These are phyloP conservation scores for Hafferia zeledoni DNA, from an alignment of 2,797 vertebrate species.

Conservation along the genomic window DNA sequence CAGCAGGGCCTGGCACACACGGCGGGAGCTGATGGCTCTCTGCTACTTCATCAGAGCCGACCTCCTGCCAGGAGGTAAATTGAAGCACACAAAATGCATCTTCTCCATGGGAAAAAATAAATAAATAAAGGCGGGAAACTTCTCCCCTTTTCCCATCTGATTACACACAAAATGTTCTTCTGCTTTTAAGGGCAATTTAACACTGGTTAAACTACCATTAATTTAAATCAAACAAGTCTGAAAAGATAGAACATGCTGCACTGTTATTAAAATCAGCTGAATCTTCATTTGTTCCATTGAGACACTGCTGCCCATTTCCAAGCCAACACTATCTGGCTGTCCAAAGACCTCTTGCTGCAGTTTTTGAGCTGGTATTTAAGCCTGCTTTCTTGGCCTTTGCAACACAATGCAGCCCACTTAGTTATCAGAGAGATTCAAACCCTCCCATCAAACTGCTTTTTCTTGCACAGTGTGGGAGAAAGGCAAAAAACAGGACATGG, in stretches of 20 bases:
- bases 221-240: conserved; percentile 54
- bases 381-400: neutral
- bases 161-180: neutral
- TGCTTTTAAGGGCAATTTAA: conserved; percentile 57
- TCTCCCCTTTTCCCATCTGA: neutral
- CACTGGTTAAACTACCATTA: conserved; percentile 17
- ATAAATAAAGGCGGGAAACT: neutral
- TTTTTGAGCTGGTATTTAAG: neutral
- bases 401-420: neutral
- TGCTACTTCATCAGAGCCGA: neutral
- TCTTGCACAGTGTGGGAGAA: neutral
- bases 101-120: neutral
- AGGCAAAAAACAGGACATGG: neutral
- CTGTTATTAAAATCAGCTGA: conserved; percentile 29
- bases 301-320: neutral
- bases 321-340: neutral
- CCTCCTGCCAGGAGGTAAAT: conserved; percentile 4
- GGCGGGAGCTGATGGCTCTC: neutral
- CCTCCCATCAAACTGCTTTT: neutral
- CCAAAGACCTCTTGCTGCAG: neutral
- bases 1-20: neutral
- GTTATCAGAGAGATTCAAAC: neutral
- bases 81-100: conserved; percentile 1
- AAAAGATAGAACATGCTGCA: neutral
- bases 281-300: neutral